Evolutionary conservation across 2,113 vertebrate species (phyloP).

Genomic region (Mormyrus iriodes): DNA sequence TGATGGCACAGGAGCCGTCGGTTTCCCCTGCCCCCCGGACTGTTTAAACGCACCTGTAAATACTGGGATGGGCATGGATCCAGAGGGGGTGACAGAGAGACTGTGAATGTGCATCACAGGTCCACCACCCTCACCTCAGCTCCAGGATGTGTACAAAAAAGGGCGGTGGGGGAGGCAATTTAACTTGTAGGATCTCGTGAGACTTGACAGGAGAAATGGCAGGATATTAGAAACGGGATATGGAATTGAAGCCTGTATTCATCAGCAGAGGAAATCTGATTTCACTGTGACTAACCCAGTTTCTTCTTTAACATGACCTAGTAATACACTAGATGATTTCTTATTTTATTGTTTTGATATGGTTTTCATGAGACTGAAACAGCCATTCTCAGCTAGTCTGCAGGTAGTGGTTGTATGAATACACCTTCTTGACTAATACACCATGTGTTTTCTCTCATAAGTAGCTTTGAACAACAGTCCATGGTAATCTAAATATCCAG

Average conservation of each 20-base stretch:
- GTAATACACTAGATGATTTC: neutral
- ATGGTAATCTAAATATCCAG: neutral
- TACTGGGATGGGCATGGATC: neutral
- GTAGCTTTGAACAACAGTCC: neutral
- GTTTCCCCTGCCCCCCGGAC: neutral
- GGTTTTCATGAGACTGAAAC: neutral
- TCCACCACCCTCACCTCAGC: neutral
- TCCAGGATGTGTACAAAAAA: neutral
- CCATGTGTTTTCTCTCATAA: neutral
- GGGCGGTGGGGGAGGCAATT: neutral
- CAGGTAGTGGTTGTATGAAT: neutral
- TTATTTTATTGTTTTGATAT: neutral
- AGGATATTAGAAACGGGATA: conserved; percentile 12
- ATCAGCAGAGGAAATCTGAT: neutral
- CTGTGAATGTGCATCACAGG: too few species aligned
- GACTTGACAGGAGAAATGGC: neutral
- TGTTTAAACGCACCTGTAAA: neutral
- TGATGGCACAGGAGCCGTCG: neutral
- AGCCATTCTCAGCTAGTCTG: neutral
- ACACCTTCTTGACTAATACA: neutral
- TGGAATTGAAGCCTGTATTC: neutral
- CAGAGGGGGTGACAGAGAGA: neutral
- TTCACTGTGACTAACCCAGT: neutral
- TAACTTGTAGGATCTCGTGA: neutral
- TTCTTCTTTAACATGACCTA: neutral